Base-by-base conservation (phyloP, 2,113 vertebrate species). In the Talpa occidentalis region DNA sequence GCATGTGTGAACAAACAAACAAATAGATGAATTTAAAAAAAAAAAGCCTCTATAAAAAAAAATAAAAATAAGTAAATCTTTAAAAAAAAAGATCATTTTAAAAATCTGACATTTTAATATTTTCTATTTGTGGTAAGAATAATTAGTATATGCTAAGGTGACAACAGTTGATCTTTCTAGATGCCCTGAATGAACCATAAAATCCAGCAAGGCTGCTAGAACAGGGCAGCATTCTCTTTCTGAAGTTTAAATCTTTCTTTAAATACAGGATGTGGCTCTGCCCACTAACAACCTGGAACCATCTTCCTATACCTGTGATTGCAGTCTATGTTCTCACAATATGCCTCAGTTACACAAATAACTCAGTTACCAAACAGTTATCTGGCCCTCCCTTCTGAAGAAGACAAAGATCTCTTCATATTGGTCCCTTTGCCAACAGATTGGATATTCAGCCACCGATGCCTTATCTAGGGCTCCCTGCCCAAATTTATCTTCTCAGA, bases 221-320 rank as follows among this genome's bases (percentile, higher is more conserved):
- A 44, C 4, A 56, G 15, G 37, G 30, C 10, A 44, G 40, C 24
- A 60, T 24, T 77, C 32, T 44, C 26, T 60, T 76, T 76, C 32
- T 80, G 32, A 86, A 88, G n/a, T 78, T 16, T 30, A 16, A 70
- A 40, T 5, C 5, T 73, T 47, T 76, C 59, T 54, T 26, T 88
- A 24, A 52, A 49, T 44, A 80, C 16, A 77, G 37, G 10, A 42
- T 56, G 32, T 49, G 21, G 30, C 28, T 73, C 77, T 42, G 37
- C 26, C 26, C 26, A 67, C 49, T 30, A 66, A 44, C 0, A 15
- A 9, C 66, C 70, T 62, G 12, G 26, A 11, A 0, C 59, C 5
- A 3, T 44, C 12, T 0, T 0, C 47, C 19, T 40, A 1, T 4
- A n/a, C 66, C 12, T 32, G 30, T 35, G 40, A 62, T 30, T 30